Conservation (phyloP, 2,113 vertebrate species). For the Trichomycterus rosablanca region DNA sequence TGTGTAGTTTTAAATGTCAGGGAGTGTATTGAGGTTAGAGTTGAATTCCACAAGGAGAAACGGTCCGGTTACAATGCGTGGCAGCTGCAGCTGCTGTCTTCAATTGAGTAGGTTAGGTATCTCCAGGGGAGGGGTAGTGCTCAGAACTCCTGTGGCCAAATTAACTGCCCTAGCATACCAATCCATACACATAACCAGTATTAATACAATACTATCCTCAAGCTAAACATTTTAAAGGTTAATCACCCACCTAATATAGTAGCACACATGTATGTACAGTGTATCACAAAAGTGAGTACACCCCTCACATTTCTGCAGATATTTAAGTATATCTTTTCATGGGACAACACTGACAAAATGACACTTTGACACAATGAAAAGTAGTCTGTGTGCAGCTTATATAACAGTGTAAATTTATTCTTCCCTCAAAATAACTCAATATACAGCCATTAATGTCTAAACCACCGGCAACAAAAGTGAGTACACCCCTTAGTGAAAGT, state of each 20-base stretch:
- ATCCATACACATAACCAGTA: neutral
- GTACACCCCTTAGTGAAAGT: too few species aligned
- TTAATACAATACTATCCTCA: neutral
- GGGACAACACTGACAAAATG: too few species aligned
- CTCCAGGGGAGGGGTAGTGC: slow-evolving; percentile 6
- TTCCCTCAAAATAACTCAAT: too few species aligned
- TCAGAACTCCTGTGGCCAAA: slow-evolving; percentile 1
- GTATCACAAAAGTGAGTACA: too few species aligned
- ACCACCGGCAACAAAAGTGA: too few species aligned
- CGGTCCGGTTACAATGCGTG: slow-evolving; percentile 27
- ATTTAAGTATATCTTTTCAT: too few species aligned
- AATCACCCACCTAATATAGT: slow-evolving; percentile 33
- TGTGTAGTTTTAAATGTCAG: slow-evolving; percentile 16
- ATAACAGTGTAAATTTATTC: too few species aligned
- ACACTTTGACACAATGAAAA: too few species aligned
- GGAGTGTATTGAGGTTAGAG: slow-evolving; percentile 4
- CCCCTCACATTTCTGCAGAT: too few species aligned
- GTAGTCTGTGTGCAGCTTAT: too few species aligned
- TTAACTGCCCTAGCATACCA: slow-evolving; percentile 1
- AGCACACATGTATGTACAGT: slow-evolving; percentile 31
- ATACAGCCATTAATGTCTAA: too few species aligned
- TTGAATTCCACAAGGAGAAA: slow-evolving; percentile 12
- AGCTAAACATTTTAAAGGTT: slow-evolving; percentile 9
- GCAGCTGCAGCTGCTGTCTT: slow-evolving; percentile 40
- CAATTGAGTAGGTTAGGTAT: slow-evolving; percentile 8